Evolutionary conservation across 2,113 vertebrate species (phyloP), one percentile per base, ranked within the genome.

Genomic region (Leptobrachium leishanense): DNA sequence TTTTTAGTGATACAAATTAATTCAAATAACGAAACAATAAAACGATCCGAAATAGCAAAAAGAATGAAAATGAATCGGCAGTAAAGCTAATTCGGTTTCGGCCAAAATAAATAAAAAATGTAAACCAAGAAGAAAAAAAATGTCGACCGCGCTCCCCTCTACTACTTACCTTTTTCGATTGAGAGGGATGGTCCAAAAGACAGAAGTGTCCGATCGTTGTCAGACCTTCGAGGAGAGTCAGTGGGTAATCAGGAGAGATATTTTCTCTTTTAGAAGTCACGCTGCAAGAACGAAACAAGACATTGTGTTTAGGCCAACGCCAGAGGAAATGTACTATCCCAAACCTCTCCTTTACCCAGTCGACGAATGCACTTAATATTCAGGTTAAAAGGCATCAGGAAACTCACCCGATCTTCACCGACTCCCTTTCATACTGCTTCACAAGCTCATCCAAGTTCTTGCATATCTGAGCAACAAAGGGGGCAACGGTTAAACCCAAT

Each of bases 201-300:
- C 97, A 98, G 76, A 95, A 97, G 83, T 98, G 98, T 78, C 94
- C 90, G 15, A 98, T 97, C 63, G 93, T 92, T 64, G 95, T 98
- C 69, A 99, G 92, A 8, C 98, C 98, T 90, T 99, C 98, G 67
- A 99, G 82, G 20, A 99, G 93, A 31, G 96, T 99, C 42, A 99
- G 89, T 12, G 95, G 95, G 75, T 99, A 99, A 88, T 99, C 98
- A 20, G 98, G 98, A 0, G 98, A 92, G 76, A 98, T 93, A 82
- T 98, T 98, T 87, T 98, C 97, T 82, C 87, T 95, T 89, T 91
- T 95, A 40, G 89, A 88, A 84, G 88, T 90, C 6, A 88, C 74
- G 82, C 95, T 97, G 85, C 77, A 31, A 31, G 20, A 31, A 31
- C 20, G 20, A 31, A 31, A 31, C 20, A 31, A 31, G 20, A 31